phyloP scores from a whole-genome alignment of 2,113 vertebrate genomes.

The Danio rerio region DNA sequence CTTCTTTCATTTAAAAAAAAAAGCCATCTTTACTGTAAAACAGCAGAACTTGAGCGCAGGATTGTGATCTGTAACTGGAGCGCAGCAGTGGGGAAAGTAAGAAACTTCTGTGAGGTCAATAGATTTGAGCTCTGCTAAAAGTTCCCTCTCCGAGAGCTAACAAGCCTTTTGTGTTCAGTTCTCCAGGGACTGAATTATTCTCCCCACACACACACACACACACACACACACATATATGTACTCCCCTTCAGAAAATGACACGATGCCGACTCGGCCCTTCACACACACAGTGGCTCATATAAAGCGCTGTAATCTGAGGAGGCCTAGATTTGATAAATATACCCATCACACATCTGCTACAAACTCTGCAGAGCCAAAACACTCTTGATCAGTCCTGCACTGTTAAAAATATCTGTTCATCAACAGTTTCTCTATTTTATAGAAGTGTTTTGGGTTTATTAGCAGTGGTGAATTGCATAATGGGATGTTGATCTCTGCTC shows the following conservation, averaged over 20 bases:
- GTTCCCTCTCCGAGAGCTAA: conserved; percentile 15
- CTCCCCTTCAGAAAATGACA: conserved; percentile 1
- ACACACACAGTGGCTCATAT: conserved; percentile 12
- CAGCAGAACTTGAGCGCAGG: too few species aligned
- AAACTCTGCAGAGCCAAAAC: neutral
- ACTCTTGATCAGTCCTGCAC: neutral
- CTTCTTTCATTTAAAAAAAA: too few species aligned
- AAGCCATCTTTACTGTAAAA: too few species aligned
- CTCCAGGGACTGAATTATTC: conserved; percentile 22
- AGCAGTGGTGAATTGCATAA: too few species aligned
- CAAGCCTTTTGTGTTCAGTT: conserved; percentile 23
- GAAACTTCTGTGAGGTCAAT: neutral
- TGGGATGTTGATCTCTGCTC: too few species aligned
- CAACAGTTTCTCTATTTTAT: too few species aligned
- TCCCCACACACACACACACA: neutral
- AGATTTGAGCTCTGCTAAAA: neutral
- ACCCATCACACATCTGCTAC: neutral
- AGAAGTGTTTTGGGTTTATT: too few species aligned
- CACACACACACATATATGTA: too few species aligned
- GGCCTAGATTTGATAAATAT: conserved; percentile 42
- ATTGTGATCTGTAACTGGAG: neutral
- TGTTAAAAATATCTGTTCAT: too few species aligned
- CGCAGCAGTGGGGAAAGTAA: neutral
- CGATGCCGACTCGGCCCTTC: neutral
- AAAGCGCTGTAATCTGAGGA: conserved; percentile 22